Percentiles rank a stretch among this genome's conserved stretches.
Conservation (phyloP, 1,140 invertebrate species). For the Macrotrachela quadricornifera region DNA sequence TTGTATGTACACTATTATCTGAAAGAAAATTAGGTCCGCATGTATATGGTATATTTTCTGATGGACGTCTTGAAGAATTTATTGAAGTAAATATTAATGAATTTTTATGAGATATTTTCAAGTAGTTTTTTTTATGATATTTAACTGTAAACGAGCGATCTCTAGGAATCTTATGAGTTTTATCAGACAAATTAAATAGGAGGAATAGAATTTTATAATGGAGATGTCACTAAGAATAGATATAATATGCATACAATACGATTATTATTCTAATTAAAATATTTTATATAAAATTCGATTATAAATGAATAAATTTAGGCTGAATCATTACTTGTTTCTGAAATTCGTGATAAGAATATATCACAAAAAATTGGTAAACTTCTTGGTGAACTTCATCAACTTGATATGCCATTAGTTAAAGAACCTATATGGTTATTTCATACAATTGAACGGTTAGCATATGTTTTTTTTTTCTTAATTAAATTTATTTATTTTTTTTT, state of each 20-base stretch:
- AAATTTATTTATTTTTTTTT: too few relatives aligned
- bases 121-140: too few relatives aligned
- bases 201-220: too few relatives aligned
- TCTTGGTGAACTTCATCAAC: slow-evolving; percentile 64
- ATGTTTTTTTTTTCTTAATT: neutral
- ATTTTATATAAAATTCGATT: too few relatives aligned
- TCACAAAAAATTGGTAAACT: slow-evolving; percentile 42
- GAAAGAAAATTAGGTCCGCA: slow-evolving; percentile 77
- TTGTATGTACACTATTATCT: slow-evolving; percentile 74
- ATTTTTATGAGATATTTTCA: slow-evolving; percentile 68
- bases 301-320: too few relatives aligned
- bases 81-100: slow-evolving; percentile 23
- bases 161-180: too few relatives aligned
- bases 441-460: slow-evolving; percentile 41
- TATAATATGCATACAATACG: too few relatives aligned
- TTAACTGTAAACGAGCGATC: too few relatives aligned
- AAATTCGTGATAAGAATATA: slow-evolving; percentile 35
- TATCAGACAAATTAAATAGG: too few relatives aligned
- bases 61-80: slow-evolving; percentile 74
- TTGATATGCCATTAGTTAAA: slow-evolving; percentile 79
- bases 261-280: too few relatives aligned
- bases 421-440: slow-evolving; percentile 79
- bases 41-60: slow-evolving; percentile 78
- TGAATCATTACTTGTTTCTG: too few relatives aligned
- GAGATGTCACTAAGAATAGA: too few relatives aligned